These are phyloP conservation scores for Apodemus agrarius DNA, from an alignment of 2,797 vertebrate genomes.

Conservation along the genomic window DNA sequence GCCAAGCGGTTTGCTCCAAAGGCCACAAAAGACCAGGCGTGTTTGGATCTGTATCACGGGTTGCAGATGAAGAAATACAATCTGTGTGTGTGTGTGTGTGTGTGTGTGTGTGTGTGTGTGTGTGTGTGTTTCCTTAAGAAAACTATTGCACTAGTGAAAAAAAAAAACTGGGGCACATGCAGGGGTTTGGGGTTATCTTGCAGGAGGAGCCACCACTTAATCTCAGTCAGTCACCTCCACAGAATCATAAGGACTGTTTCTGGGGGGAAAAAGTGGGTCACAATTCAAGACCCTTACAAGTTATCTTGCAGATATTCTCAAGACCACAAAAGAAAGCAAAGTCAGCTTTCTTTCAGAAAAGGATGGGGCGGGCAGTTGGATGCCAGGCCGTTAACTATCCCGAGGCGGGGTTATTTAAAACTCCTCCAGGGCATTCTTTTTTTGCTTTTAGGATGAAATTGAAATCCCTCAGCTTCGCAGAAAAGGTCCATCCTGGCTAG, in stretches of 20 bases:
- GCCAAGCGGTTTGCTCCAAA: neutral
- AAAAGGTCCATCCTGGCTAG: neutral
- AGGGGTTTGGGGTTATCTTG: rapidly evolving
- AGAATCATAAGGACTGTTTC: neutral
- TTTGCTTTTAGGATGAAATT: slow-evolving; percentile 13
- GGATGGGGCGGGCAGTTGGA: rapidly evolving
- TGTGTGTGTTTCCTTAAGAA: neutral
- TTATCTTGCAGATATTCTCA: neutral
- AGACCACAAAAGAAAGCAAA: neutral
- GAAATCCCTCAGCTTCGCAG: neutral
- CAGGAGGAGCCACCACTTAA: neutral
- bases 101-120: too few species aligned
- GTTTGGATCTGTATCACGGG: neutral
- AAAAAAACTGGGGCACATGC: neutral
- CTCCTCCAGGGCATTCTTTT: neutral
- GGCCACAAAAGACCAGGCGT: neutral
- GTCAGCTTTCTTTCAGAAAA: neutral
- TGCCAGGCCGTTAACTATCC: neutral
- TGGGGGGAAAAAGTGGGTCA: neutral
- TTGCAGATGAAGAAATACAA: neutral
- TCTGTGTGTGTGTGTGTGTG: too few species aligned
- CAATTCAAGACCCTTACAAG: neutral
- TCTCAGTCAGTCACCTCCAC: neutral
- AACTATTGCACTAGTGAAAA: neutral
- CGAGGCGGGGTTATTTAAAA: neutral